A percentile compares a stretch with the other conserved stretches of the same genome.
Conservation (phyloP, 2,797 vertebrate genomes). For the Phyllotis vaccarum region DNA sequence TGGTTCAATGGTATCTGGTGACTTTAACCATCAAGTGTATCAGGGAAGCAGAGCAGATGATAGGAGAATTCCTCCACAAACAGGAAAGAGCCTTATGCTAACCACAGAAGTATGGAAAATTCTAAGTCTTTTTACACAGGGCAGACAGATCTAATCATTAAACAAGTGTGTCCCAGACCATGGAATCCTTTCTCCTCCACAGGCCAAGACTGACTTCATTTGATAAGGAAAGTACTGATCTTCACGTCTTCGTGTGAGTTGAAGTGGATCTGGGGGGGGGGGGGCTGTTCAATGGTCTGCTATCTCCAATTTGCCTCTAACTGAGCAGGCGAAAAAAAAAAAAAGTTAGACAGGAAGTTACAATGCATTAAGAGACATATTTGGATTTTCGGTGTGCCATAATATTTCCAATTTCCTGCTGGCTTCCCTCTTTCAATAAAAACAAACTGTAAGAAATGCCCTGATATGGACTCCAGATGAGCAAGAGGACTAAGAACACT, state of each 20-base stretch:
- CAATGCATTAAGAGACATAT: conserved; percentile 62
- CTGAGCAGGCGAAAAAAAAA: conserved; percentile 6
- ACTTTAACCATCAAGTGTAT: neutral
- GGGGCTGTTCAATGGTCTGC: neutral
- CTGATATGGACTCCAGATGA: conserved; percentile 81
- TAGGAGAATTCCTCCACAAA: neutral
- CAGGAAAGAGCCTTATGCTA: neutral
- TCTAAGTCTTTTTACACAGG: neutral
- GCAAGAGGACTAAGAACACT: conserved; percentile 55
- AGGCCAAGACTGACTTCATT: neutral
- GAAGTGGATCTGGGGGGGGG: neutral
- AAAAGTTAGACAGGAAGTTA: conserved; percentile 13
- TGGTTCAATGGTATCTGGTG: rapidly evolving
- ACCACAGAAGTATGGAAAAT: neutral
- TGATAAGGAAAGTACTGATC: neutral
- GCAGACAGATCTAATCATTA: neutral
- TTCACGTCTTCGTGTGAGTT: neutral
- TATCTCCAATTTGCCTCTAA: conserved; percentile 50
- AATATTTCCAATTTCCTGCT: conserved; percentile 68
- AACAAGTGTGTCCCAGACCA: neutral
- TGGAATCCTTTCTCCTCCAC: neutral
- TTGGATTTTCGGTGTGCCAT: conserved; percentile 56
- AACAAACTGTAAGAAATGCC: conserved; percentile 65
- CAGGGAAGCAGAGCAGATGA: neutral
- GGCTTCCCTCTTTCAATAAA: conserved; percentile 66